Base-by-base conservation (phyloP, 1,140 invertebrate species). In the Penaeus japonicus region DNA sequence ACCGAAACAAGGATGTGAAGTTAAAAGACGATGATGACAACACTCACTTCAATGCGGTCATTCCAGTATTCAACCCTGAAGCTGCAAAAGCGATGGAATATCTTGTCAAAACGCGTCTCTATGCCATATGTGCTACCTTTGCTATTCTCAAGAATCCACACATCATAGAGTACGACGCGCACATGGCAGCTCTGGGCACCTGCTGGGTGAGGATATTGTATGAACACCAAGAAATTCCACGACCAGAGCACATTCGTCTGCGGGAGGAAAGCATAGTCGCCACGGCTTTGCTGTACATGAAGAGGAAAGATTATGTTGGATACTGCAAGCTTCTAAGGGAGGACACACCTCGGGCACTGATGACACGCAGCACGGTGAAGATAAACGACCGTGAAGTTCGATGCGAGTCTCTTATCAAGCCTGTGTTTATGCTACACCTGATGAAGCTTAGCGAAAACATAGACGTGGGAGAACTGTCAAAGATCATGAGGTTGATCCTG, bases 141-240 rank as follows among this genome's bases (percentile, higher is more conserved):
- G 85, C 84, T 57, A 87, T 87, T n/a, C 62, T 90, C 17, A 90
- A 90, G 78, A 90, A 90, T 27, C 85, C 89, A 17, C 85, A 87
- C 35, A 90, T 90, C 5, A 84, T 90, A 54, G 89, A 90, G 53
- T 84, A 84, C 27, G 65, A 86, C 20, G 53, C 59, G 32, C 89
- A 90, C 55, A 70, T 90, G 32, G 89, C 89, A 1, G 81, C 85
- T 18, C 81, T 90, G 53, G 89, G 24, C n/a, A 70, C 55, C 57
- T 57, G 65, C 7, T 90, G 89, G 89, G 53, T 84, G 30, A 57
- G 82, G 39, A 73, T 84, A 15, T 35, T 90, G 30, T 59, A 22
- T 35, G 85, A 87, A 15, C 54, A 90, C 53, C 78, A 79, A 32
- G 55, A 27, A 10, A 5, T 17, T 4, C 70, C 85, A n/a, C 59